phyloP scores from a whole-genome alignment of 1,140 invertebrate species.

The Apolygus lucorum region DNA sequence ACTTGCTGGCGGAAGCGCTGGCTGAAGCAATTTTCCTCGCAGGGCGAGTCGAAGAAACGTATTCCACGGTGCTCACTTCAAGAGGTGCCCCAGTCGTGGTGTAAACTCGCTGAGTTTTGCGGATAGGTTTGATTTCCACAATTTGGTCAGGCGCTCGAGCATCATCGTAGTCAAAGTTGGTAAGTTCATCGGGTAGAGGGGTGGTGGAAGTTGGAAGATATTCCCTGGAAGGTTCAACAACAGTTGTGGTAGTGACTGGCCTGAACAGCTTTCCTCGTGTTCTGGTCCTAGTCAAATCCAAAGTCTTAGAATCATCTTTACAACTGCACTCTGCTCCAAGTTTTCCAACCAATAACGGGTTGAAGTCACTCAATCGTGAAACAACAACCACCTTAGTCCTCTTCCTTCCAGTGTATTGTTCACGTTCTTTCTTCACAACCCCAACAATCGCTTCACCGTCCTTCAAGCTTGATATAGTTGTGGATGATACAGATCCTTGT shows the following conservation, averaged over 20 bases:
- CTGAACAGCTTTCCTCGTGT: slow-evolving; percentile 23
- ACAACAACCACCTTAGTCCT: slow-evolving; percentile 44
- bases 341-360: slow-evolving; percentile 58
- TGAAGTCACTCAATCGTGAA: slow-evolving; percentile 52
- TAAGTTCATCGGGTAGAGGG: slow-evolving; percentile 17
- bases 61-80: slow-evolving; percentile 17
- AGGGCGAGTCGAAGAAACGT: slow-evolving; percentile 16
- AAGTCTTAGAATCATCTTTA: slow-evolving; percentile 47
- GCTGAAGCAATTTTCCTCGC: slow-evolving; percentile 5
- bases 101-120: slow-evolving; percentile 22
- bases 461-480: slow-evolving; percentile 30
- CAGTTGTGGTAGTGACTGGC: slow-evolving; percentile 10
- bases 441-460: slow-evolving; percentile 34
- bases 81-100: slow-evolving; percentile 21
- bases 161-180: slow-evolving; percentile 9
- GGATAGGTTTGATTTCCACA: slow-evolving; percentile 32
- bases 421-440: slow-evolving; percentile 31
- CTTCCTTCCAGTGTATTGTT: slow-evolving; percentile 28
- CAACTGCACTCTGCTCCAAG: slow-evolving; percentile 64
- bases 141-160: slow-evolving; percentile 3
- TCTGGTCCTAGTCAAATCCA: slow-evolving; percentile 41
- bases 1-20: background rate
- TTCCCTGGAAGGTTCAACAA: slow-evolving; percentile 2
- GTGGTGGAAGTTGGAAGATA: slow-evolving; percentile 20
- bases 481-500: slow-evolving; percentile 22